Evolutionary conservation across 2,888 invertebrate genomes (phyloP), one percentile per base, ranked within the genome.

Genomic region (Artemia sinica): DNA sequence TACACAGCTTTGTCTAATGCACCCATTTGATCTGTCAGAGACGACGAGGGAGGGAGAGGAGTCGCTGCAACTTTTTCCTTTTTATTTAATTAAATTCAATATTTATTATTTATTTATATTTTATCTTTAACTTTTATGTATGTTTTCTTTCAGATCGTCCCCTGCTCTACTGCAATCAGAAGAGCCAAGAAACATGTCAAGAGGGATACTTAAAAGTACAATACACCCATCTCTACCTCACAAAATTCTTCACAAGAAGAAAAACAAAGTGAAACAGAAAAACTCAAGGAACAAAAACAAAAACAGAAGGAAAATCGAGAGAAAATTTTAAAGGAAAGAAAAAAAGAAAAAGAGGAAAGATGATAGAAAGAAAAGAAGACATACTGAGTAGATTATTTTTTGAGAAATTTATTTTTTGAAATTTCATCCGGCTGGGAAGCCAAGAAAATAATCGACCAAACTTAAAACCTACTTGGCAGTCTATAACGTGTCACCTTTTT

Each of bases 191-290:
- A 14, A 14, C 8, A n/a, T 58, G 18, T n/a, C 18, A 9, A 58
- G 14, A n/a, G 8, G 14, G 14, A 58, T 9, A 58, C 58, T 18
- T 14, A 18, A n/a, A 14, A 18, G 8, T n/a, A 14, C 10, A 14
- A 8, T 18, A 8, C 10, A 8, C 10, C 58, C n/a, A 58, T 18
- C n/a, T n/a, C 18, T 18, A 8, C 58, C 14, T 18, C 8, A 58
- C 18, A 18, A 14, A 18, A 8, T 58, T 14, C 58, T 8, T 58
- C 58, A 18, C n/a, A 58, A 58, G 18, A 8, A n/a, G 18, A 14
- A 68, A 14, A 71, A 71, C 66, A 72, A 71, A 66, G 71, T 72
- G 69, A 72, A 71, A 50, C 65, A 70, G 14, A 70, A 48, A 70
- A 66, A 58, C 49, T 58, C 65, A 51, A 63, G 49, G 63, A n/a